phyloP scores from a whole-genome alignment of 2,888 invertebrate genomes.

The Chouioia cunea region DNA sequence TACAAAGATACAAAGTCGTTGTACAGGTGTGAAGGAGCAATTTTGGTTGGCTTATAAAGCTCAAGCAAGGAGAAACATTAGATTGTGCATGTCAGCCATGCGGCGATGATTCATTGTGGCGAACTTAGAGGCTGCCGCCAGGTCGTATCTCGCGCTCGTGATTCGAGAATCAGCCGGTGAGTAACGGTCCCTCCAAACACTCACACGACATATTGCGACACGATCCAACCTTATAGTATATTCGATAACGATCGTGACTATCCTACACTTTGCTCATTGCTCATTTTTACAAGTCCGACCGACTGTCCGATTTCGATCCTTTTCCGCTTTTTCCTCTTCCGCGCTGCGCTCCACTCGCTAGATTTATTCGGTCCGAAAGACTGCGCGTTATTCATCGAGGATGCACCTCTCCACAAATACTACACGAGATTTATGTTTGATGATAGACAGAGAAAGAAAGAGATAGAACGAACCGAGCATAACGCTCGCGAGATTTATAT shows the following conservation, averaged over 20 bases:
- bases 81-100: constrained; percentile 3
- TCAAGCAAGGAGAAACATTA: too few relatives aligned
- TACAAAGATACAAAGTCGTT: constrained; percentile 33
- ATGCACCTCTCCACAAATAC: constrained; percentile 1
- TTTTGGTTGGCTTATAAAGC: background rate
- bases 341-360: background rate
- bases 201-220: constrained; percentile 51
- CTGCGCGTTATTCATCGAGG: constrained; percentile 19
- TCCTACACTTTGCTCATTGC: constrained; percentile 39
- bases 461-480: background rate
- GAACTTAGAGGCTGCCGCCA: constrained; percentile 4
- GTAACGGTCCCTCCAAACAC: constrained; percentile 40
- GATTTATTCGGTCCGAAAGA: constrained; percentile 7
- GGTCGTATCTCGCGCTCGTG: constrained; percentile 43
- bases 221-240: constrained; percentile 46
- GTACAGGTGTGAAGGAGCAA: constrained; percentile 17
- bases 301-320: constrained; percentile 21
- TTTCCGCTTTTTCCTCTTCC: too few relatives aligned
- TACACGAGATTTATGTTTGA: background rate
- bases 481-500: background rate
- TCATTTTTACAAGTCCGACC: background rate
- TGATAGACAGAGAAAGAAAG: constrained; percentile 5
- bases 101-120: constrained; percentile 36
- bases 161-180: constrained; percentile 46
- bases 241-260: constrained; percentile 54